Base-by-base conservation (phyloP, 2,113 vertebrate genomes). In the Mus musculus region DNA sequence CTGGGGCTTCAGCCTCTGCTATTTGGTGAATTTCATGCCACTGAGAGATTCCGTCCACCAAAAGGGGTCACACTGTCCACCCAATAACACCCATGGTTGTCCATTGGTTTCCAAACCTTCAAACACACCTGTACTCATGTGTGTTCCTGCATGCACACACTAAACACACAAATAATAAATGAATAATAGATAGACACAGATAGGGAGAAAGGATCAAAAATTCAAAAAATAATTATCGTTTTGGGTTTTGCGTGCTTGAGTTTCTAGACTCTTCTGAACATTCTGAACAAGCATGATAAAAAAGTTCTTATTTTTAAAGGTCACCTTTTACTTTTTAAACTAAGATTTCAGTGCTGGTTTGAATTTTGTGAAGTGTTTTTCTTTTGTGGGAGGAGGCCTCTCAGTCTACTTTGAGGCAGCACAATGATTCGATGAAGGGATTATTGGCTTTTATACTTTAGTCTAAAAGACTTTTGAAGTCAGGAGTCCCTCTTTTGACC, bases 391-490 rank as follows among this genome's bases (percentile, higher is more conserved):
- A 49, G 12, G 2, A 28, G 22, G 54, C 6, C 46, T 20, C 0
- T 69, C 69, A 91, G 19, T 71, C 61, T 49, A 59, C 72, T 91
- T 36, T 24, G 39, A 0, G 30, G 28, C 22, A 1, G 3, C 69
- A 46, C 20, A 26, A 30, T 30, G 28, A 4, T 59, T 96, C 33
- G 12, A 1, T 52, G 52, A 73, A 36, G n/a, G 42, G 46, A 65
- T 5, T 17, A 2, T 2, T 67, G 71, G 46, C 30, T 54, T 85
- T 85, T 36, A 61, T 24, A 49, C 91, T 72, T 22, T 39, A 90
- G 16, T 71, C 33, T 71, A 56, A 81, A 67, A 81, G 36, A 72
- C 24, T 91, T 97, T 85, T 75, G 73, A 90, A 95, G 95, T 10
- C 9, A 61, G 30, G 19, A 76, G 59, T 97, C 96, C 88, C 80